phyloP scores from a whole-genome alignment of 2,113 vertebrate genomes.

The Caranx melampygus region DNA sequence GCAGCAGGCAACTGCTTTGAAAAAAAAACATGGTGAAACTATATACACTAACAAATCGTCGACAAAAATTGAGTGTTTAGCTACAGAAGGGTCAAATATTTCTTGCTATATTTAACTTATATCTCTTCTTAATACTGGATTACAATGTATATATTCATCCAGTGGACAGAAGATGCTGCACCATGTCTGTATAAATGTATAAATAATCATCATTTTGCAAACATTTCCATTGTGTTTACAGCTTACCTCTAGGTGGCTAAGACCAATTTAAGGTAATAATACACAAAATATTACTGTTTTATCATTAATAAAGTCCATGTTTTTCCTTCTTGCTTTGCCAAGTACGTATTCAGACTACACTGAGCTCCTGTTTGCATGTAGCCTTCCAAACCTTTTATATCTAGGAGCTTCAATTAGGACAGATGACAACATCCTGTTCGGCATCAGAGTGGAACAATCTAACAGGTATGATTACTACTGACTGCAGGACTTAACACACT shows the following conservation, averaged over 20 bases:
- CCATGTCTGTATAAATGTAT: too few species aligned
- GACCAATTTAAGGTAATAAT: neutral
- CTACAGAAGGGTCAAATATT: neutral
- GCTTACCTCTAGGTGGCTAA: neutral
- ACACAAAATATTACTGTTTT: neutral
- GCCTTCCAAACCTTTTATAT: too few species aligned
- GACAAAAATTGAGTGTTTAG: neutral
- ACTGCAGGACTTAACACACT: neutral
- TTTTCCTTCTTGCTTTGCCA: too few species aligned
- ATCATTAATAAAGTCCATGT: too few species aligned
- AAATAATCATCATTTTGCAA: too few species aligned
- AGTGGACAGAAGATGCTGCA: too few species aligned
- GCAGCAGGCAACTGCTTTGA: neutral
- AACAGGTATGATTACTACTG: constrained; percentile 19
- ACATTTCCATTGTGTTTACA: neutral
- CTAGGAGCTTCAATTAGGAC: too few species aligned
- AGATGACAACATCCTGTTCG: constrained; percentile 5
- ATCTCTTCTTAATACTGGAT: too few species aligned
- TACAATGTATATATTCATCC: too few species aligned
- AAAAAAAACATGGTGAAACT: neutral
- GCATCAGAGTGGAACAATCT: constrained; percentile 3
- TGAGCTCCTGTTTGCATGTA: too few species aligned
- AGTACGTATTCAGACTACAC: too few species aligned
- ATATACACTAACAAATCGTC: neutral
- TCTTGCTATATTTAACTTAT: too few species aligned